A percentile compares a stretch with the other conserved stretches of the same genome.
Evolutionary conservation across 2,888 invertebrate genomes (phyloP).

Genomic region (Dasypogon diadema): DNA sequence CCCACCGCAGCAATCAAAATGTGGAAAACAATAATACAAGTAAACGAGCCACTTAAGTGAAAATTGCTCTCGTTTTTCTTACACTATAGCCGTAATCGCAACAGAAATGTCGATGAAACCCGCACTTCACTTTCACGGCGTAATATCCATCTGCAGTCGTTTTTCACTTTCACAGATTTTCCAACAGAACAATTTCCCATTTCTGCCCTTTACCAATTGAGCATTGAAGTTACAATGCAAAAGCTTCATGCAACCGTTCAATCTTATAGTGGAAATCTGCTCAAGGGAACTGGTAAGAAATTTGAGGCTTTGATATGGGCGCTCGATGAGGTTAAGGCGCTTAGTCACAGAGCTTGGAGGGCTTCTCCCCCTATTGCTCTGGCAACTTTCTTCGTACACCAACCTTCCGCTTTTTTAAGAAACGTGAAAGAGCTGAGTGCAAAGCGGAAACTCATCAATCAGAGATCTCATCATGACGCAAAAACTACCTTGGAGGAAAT

Average conservation of each 20-base stretch:
- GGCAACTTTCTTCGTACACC: neutral
- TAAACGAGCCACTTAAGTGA: slow-evolving; percentile 54
- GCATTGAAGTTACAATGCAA: slow-evolving; percentile 40
- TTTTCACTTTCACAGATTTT: slow-evolving; percentile 45
- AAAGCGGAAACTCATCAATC: slow-evolving; percentile 42
- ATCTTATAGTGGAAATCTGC: slow-evolving; percentile 15
- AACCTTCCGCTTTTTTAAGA: neutral
- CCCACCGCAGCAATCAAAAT: neutral
- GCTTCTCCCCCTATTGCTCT: neutral
- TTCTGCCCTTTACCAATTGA: slow-evolving; percentile 40
- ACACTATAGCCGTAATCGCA: slow-evolving; percentile 38
- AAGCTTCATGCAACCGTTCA: slow-evolving; percentile 32
- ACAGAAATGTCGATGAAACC: slow-evolving; percentile 26
- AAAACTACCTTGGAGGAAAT: slow-evolving; percentile 20
- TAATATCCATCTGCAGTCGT: slow-evolving; percentile 48
- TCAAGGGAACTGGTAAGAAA: slow-evolving; percentile 17
- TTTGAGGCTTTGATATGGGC: slow-evolving; percentile 23
- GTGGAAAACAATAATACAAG: slow-evolving; percentile 51
- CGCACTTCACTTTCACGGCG: slow-evolving; percentile 19
- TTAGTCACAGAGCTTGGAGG: neutral
- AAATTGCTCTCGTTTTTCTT: slow-evolving; percentile 54
- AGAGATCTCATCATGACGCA: slow-evolving; percentile 43
- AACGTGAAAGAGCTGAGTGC: slow-evolving; percentile 7
- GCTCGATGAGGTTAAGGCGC: slow-evolving; percentile 8
- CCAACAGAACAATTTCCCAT: slow-evolving; percentile 1